Conservation (phyloP, 2,113 vertebrate genomes). For the Nothoprocta pentlandii region DNA sequence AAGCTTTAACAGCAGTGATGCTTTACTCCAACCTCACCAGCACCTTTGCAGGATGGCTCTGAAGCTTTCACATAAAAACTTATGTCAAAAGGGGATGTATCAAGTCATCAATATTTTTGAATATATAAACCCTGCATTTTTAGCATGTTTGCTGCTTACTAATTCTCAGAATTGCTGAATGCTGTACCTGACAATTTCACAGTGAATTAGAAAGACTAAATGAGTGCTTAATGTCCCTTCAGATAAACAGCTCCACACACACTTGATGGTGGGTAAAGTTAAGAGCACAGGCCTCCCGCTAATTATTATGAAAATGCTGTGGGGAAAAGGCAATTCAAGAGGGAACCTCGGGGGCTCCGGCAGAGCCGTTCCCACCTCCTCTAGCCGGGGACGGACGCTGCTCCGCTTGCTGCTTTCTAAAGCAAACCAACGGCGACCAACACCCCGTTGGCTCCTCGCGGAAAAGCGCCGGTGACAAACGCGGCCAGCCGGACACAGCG, state of each 20-base stretch:
- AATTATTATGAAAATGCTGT: neutral
- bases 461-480: too few species aligned
- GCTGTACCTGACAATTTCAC: neutral
- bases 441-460: too few species aligned
- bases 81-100: neutral
- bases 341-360: neutral
- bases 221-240: too few species aligned
- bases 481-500: too few species aligned
- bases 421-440: too few species aligned
- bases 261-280: too few species aligned
- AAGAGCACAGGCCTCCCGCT: neutral
- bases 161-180: neutral
- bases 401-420: too few species aligned
- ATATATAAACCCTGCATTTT: neutral
- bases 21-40: neutral
- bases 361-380: too few species aligned
- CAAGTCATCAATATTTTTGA: neutral
- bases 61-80: neutral
- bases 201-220: neutral
- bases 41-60: neutral
- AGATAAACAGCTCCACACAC: neutral
- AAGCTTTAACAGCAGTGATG: neutral
- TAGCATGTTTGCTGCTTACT: neutral
- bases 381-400: too few species aligned
- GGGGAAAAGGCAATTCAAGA: neutral